These are phyloP conservation scores for Bombus sibiricus DNA, from an alignment of 1,140 invertebrate genomes.

Conservation along the genomic window DNA sequence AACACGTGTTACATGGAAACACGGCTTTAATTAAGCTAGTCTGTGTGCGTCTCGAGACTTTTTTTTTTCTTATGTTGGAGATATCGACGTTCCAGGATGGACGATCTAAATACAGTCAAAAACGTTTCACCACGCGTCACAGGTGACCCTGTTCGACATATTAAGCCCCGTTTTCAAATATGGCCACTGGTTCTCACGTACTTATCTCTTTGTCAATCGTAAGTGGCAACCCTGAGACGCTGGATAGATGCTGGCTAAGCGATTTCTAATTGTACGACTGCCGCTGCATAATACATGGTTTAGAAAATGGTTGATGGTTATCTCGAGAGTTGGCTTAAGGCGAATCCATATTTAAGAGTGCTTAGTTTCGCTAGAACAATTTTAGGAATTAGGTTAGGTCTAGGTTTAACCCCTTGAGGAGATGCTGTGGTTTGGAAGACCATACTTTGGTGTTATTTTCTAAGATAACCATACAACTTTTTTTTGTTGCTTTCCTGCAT, in stretches of 20 bases:
- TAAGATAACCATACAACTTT: no score
- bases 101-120: slow-evolving; percentile 5
- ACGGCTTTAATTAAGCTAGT: neutral
- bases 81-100: neutral
- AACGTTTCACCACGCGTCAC: slow-evolving; percentile 20
- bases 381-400: neutral
- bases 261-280: neutral
- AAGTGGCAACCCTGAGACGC: neutral
- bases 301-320: neutral
- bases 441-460: no score
- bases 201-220: slow-evolving; percentile 12
- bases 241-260: neutral
- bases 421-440: no score
- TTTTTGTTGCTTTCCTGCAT: no score
- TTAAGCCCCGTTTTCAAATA: neutral
- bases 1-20: neutral
- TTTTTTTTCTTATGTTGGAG: neutral
- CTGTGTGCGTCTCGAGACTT: neutral
- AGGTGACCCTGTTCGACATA: neutral
- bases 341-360: neutral
- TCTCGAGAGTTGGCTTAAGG: no score
- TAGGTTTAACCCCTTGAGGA: no score
- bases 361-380: neutral
- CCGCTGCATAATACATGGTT: no score
- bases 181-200: neutral